Percentiles rank a stretch among this genome's conserved stretches.
Evolutionary conservation across 2,797 vertebrate species (phyloP).

Genomic region (Eurystomus glaucurus): DNA sequence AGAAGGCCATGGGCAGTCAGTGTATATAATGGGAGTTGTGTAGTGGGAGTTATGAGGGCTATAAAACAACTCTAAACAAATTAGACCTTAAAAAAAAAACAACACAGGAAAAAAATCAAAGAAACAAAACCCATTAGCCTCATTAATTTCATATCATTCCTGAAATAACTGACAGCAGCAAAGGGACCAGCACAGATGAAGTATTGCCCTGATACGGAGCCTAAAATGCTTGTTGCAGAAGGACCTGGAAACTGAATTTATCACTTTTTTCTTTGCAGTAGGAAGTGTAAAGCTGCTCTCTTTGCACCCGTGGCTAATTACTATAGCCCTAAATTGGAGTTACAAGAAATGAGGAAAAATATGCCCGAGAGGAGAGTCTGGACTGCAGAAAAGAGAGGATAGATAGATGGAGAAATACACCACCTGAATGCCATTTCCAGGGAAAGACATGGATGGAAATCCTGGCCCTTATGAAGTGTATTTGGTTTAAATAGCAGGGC

Average conservation of each 20-base stretch:
- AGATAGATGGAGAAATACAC: accelerated
- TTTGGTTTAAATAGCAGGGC: neutral
- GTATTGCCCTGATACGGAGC: slow-evolving; percentile 4
- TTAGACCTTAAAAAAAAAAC: neutral
- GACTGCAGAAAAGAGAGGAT: neutral
- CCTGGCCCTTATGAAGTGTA: neutral
- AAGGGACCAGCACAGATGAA: slow-evolving; percentile 3
- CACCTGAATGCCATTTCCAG: neutral
- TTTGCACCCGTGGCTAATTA: slow-evolving; percentile 35
- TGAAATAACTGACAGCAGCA: slow-evolving; percentile 49
- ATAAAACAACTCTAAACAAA: slow-evolving; percentile 45
- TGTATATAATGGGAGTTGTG: neutral
- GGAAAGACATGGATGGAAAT: neutral
- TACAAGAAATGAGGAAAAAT: neutral
- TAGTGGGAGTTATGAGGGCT: neutral
- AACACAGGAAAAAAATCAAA: neutral
- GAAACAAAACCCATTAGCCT: slow-evolving; percentile 23
- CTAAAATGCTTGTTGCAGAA: neutral
- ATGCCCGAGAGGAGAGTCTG: neutral
- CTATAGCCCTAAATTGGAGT: neutral
- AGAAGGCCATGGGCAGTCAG: neutral
- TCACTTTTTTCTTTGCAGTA: slow-evolving; percentile 8
- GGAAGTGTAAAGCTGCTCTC: neutral
- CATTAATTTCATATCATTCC: slow-evolving; percentile 49
- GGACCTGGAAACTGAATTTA: slow-evolving; percentile 39